Evolutionary conservation across 2,888 invertebrate species (phyloP).

Genomic region (Chymomyza procnemis): DNA sequence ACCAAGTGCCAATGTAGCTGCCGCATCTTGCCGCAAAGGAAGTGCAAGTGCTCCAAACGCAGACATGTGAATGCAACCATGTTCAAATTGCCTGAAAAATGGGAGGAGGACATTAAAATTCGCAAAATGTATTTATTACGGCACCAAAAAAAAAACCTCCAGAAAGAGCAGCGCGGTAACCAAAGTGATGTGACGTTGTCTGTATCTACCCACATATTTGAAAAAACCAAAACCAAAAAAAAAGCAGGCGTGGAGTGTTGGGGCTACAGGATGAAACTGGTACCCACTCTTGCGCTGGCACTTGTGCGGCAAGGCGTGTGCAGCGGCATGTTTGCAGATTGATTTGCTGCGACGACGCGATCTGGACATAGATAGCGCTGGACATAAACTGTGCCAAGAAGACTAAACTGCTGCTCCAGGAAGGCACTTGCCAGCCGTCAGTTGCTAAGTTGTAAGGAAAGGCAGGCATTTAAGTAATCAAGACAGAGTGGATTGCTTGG

Average conservation of each 20-base stretch:
- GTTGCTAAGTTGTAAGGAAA: slow-evolving; percentile 27
- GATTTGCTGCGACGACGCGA: slow-evolving; percentile 67
- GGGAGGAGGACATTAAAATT: slow-evolving; percentile 77
- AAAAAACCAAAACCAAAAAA: slow-evolving; percentile 5
- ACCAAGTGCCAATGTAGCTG: slow-evolving; percentile 27
- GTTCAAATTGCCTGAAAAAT: slow-evolving; percentile 74
- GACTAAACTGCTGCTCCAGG: slow-evolving; percentile 26
- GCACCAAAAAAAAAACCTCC: slow-evolving; percentile 59
- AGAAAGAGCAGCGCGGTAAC: neutral
- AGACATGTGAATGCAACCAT: slow-evolving; percentile 14
- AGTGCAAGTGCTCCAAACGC: slow-evolving; percentile 27
- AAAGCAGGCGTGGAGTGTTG: slow-evolving; percentile 23
- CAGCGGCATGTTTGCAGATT: slow-evolving; percentile 71
- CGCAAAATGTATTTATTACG: slow-evolving; percentile 77
- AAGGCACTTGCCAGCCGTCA: slow-evolving; percentile 59
- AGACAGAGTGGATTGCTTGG: slow-evolving; percentile 2
- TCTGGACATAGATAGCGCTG: slow-evolving; percentile 15
- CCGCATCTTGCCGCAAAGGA: slow-evolving; percentile 27
- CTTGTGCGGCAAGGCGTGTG: slow-evolving; percentile 39
- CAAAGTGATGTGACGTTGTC: slow-evolving; percentile 62
- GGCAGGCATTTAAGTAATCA: slow-evolving; percentile 60
- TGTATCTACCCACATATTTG: slow-evolving; percentile 33
- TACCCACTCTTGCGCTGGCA: slow-evolving; percentile 29
- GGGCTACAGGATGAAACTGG: slow-evolving; percentile 14
- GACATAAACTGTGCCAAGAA: slow-evolving; percentile 1